Percentiles rank a stretch among this genome's conserved stretches.
Conservation (phyloP, 2,113 vertebrate species). For the Ramphastos sulfuratus region DNA sequence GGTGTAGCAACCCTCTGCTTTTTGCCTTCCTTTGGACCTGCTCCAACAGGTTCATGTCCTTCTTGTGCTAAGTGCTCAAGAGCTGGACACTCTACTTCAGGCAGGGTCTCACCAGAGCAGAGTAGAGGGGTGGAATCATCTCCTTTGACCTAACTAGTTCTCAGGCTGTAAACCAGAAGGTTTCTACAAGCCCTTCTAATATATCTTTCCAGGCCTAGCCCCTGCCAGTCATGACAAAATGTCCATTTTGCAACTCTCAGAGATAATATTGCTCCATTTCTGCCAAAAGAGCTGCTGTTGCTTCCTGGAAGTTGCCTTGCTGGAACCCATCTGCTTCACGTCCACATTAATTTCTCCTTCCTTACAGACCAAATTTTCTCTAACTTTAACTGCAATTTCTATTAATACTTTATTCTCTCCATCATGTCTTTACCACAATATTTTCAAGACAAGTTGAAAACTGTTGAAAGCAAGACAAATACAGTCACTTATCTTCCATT, state of each 20-base stretch:
- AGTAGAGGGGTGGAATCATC: no score
- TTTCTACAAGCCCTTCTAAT: not conserved
- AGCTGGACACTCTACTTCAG: no score
- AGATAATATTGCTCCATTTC: not conserved
- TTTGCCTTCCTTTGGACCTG: no score
- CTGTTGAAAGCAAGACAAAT: not conserved
- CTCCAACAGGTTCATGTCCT: no score
- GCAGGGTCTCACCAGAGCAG: no score
- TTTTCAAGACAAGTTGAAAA: not conserved
- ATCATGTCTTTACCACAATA: not conserved
- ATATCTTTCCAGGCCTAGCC: not conserved
- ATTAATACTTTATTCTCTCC: not conserved
- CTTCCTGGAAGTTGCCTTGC: not conserved
- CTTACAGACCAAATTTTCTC: not conserved
- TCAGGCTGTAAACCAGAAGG: not conserved
- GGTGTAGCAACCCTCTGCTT: no score
- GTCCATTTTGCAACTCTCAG: not conserved
- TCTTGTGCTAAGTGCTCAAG: no score
- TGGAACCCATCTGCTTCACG: not conserved
- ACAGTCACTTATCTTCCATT: not conserved
- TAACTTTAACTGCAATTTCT: constrained; percentile 4
- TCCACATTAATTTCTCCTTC: not conserved
- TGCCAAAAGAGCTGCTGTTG: not conserved
- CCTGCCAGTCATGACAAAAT: not conserved
- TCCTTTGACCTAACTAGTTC: not conserved